Percentiles rank a stretch among this genome's conserved stretches.
phyloP scores from a whole-genome alignment of 2,113 vertebrate genomes.

The Nothobranchius furzeri region DNA sequence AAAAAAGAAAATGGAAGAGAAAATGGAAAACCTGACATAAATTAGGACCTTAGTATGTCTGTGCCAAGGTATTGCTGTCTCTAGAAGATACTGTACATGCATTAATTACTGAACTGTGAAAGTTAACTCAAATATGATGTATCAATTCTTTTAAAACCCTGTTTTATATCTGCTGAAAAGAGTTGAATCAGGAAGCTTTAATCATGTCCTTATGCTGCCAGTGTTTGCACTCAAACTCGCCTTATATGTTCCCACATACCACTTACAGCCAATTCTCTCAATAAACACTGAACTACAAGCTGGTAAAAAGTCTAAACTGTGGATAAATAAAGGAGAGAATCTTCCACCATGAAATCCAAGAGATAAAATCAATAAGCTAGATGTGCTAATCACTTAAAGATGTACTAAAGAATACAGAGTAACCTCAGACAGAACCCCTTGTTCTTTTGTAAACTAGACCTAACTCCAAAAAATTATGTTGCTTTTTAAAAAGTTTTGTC shows the following conservation, averaged over 20 bases:
- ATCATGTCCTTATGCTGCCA: neutral
- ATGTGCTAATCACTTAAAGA: slow-evolving; percentile 11
- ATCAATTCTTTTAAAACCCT: slow-evolving; percentile 2
- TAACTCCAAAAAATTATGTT: too few species aligned
- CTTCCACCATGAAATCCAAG: slow-evolving; percentile 13
- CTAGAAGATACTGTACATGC: neutral
- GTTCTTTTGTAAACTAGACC: too few species aligned
- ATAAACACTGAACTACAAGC: slow-evolving; percentile 39
- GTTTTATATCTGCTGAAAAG: slow-evolving; percentile 3
- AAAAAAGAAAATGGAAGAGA: slow-evolving; percentile 41
- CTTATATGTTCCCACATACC: neutral
- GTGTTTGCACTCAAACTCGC: neutral
- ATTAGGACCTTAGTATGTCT: slow-evolving; percentile 17
- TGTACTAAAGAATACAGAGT: slow-evolving; percentile 45
- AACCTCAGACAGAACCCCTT: slow-evolving; percentile 38
- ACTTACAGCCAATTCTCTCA: neutral
- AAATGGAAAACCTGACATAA: slow-evolving; percentile 43
- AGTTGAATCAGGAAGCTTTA: neutral
- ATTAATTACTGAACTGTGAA: neutral
- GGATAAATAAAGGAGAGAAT: slow-evolving; percentile 30
- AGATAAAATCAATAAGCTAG: slow-evolving; percentile 35
- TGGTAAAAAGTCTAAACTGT: slow-evolving; percentile 41
- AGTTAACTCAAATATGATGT: neutral
- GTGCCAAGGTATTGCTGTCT: slow-evolving; percentile 6
- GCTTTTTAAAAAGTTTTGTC: too few species aligned